These are phyloP conservation scores for Calameuta idolon DNA, from an alignment of 2,888 invertebrate species.

Conservation along the genomic window DNA sequence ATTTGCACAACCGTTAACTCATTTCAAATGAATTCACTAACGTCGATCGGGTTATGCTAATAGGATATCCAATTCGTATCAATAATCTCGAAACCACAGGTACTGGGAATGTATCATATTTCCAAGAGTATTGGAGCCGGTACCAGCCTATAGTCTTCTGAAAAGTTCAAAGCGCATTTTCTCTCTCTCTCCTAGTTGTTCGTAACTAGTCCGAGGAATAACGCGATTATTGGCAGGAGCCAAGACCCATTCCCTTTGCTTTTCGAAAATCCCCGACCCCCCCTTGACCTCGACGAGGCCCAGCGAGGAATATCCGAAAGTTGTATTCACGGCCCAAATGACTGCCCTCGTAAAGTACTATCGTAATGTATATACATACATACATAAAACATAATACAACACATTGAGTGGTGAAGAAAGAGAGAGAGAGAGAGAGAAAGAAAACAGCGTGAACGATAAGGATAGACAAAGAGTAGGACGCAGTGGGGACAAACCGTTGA, in stretches of 20 bases:
- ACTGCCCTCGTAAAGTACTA: slow-evolving; percentile 12
- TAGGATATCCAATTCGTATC: background rate
- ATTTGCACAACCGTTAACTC: background rate
- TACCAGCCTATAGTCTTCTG: background rate
- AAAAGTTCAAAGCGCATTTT: background rate
- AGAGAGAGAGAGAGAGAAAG: background rate
- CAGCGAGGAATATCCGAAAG: background rate
- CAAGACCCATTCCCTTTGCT: background rate
- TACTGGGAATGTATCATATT: background rate
- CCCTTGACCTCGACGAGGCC: background rate
- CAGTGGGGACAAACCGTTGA: background rate
- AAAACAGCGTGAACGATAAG: background rate
- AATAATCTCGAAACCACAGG: background rate
- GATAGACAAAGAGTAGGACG: background rate
- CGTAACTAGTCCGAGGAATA: background rate
- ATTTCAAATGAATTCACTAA: background rate
- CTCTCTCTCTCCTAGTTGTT: background rate
- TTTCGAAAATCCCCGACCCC: background rate
- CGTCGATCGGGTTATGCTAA: background rate
- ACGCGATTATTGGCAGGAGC: background rate
- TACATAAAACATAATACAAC: background rate
- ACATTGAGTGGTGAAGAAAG: background rate
- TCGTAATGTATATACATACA: background rate
- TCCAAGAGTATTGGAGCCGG: background rate
- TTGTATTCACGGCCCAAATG: slow-evolving; percentile 3